Evolutionary conservation across 37 sponge, comb jelly and placozoan genomes (phyloP).

Genomic region (Agelas oroides): DNA sequence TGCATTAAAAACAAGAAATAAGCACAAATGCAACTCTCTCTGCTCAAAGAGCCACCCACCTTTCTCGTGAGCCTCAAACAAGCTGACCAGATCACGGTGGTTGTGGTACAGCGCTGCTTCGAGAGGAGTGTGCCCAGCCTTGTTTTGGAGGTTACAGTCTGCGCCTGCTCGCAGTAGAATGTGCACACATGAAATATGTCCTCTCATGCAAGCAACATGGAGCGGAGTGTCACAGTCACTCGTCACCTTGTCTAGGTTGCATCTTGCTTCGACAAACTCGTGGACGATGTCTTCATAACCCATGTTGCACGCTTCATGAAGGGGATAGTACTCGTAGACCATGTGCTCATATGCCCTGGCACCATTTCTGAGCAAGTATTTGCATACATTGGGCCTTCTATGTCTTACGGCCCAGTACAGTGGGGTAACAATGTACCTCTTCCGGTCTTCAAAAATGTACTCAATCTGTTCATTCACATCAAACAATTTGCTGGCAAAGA

Average conservation of each 20-base stretch:
- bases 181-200: conserved; percentile 55
- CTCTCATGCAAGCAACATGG: conserved; percentile 66
- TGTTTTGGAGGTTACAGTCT: conserved; percentile 22
- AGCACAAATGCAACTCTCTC: background rate
- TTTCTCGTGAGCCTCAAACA: conserved; percentile 37
- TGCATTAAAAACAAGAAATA: conserved; percentile 7
- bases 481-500: conserved; percentile 25
- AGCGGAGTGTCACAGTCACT: conserved; percentile 59
- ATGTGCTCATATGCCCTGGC: conserved; percentile 40
- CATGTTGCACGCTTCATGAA: conserved; percentile 63
- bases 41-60: conserved; percentile 17
- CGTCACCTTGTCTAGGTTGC: conserved; percentile 37
- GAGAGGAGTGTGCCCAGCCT: conserved; percentile 44
- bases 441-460: conserved; percentile 57
- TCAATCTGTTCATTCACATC: conserved; percentile 40
- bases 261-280: conserved; percentile 36
- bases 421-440: conserved; percentile 58
- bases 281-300: conserved; percentile 45
- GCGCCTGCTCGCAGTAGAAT: conserved; percentile 40
- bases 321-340: conserved; percentile 68
- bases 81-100: conserved; percentile 28
- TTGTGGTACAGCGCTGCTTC: conserved; percentile 50
- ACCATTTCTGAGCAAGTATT: conserved; percentile 43
- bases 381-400: conserved; percentile 26
- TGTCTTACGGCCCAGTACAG: conserved; percentile 60